These are phyloP conservation scores for Pristionchus exspectatus DNA, from an alignment of 2,888 invertebrate species.

Conservation along the genomic window DNA sequence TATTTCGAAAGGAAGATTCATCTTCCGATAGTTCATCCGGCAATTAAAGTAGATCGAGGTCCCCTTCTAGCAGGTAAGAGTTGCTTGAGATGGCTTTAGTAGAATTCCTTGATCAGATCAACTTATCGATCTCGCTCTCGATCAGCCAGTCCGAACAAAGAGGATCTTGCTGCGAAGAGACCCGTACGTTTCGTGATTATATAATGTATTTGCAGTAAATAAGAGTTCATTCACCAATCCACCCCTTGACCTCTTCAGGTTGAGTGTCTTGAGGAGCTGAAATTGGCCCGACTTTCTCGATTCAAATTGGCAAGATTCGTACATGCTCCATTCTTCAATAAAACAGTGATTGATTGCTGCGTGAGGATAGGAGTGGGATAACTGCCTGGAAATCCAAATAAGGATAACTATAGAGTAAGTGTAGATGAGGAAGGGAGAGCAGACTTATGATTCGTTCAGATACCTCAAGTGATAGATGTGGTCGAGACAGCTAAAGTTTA, in stretches of 20 bases:
- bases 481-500: slow-evolving; percentile 87
- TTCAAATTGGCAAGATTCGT: slow-evolving; percentile 94
- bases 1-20: slow-evolving; percentile 86
- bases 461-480: slow-evolving; percentile 86
- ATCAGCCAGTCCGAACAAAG: slow-evolving; percentile 22
- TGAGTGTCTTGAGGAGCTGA: slow-evolving; percentile 88
- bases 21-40: slow-evolving; percentile 85
- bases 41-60: slow-evolving; percentile 36
- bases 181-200: no score
- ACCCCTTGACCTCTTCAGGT: slow-evolving; percentile 81
- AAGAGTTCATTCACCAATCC: no score
- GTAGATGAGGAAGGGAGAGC: no score
- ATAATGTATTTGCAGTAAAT: no score
- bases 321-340: slow-evolving; percentile 95
- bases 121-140: slow-evolving; percentile 48
- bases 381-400: slow-evolving; percentile 85
- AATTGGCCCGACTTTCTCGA: slow-evolving; percentile 89
- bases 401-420: slow-evolving; percentile 35
- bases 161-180: no score
- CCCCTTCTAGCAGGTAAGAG: slow-evolving; percentile 48
- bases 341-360: slow-evolving; percentile 93
- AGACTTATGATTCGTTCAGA: slow-evolving; percentile 80
- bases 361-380: slow-evolving; percentile 96
- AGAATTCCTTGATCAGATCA: not conserved
- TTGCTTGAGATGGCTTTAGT: not conserved